Conservation (phyloP, 2,888 invertebrate species). For the Entomobrya proxima region DNA sequence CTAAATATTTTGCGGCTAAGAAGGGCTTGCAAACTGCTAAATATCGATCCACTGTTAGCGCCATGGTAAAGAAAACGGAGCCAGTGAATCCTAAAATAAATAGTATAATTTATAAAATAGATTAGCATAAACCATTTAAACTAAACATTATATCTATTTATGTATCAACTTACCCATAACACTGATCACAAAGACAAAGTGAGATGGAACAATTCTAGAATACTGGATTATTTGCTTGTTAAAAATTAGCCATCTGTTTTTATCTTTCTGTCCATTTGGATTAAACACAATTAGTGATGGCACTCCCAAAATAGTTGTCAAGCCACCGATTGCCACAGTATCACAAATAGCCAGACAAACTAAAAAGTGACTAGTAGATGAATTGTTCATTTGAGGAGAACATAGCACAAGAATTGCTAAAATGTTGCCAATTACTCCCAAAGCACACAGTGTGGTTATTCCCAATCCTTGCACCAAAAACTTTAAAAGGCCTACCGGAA, state of each 20-base stretch:
- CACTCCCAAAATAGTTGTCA: background rate
- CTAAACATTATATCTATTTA: no score
- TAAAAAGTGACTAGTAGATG: conserved; percentile 87
- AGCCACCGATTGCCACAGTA: conserved; percentile 89
- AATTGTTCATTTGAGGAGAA: background rate
- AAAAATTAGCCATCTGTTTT: background rate
- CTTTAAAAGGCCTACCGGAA: background rate
- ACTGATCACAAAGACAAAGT: background rate
- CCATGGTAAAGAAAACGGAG: conserved; percentile 68
- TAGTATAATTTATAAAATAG: no score
- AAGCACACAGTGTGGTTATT: background rate
- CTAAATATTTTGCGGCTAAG: background rate
- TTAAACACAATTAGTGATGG: background rate
- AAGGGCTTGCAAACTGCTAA: conserved; percentile 52
- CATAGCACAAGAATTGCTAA: background rate
- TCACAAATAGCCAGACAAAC: conserved; percentile 95
- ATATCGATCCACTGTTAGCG: conserved; percentile 67
- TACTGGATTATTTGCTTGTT: background rate
- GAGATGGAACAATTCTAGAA: background rate
- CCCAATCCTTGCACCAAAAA: background rate
- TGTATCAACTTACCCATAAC: background rate
- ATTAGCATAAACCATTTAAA: no score
- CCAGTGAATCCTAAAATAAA: conserved; percentile 68
- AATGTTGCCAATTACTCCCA: background rate
- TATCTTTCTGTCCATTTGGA: background rate